These are phyloP conservation scores for Trematocara unimaculatum DNA, from an alignment of 2,113 vertebrate genomes.

Conservation along the genomic window DNA sequence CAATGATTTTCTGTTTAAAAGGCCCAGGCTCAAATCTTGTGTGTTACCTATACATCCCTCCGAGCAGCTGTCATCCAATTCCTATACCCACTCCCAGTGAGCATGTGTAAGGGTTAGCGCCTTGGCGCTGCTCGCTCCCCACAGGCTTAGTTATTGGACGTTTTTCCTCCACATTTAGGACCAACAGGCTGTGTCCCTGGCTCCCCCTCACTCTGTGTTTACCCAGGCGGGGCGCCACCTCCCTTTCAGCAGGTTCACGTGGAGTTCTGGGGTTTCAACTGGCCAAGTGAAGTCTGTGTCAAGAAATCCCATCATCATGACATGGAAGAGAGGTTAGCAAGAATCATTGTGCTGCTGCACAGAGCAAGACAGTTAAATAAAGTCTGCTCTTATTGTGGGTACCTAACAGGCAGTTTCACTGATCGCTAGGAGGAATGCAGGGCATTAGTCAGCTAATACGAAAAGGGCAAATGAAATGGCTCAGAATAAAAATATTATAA, in stretches of 20 bases:
- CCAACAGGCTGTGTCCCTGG: conserved; percentile 42
- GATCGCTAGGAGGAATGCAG: conserved; percentile 2
- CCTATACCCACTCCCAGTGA: neutral
- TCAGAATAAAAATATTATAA: conserved; percentile 29
- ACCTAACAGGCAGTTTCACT: neutral
- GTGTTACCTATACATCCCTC: conserved; percentile 22
- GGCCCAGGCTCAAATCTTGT: neutral
- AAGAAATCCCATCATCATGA: conserved; percentile 53
- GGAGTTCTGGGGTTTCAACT: conserved; percentile 48
- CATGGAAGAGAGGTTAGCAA: neutral
- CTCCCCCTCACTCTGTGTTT: conserved; percentile 42
- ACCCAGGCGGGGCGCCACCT: conserved; percentile 45
- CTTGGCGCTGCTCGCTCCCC: conserved; percentile 26
- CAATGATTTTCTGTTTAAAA: conserved; percentile 22
- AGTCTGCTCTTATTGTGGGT: neutral
- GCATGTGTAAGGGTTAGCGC: conserved; percentile 5
- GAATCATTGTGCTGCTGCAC: neutral
- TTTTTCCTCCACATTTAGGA: conserved; percentile 49
- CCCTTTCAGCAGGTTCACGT: conserved; percentile 57
- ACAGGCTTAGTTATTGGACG: conserved; percentile 35
- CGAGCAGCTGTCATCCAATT: conserved; percentile 16
- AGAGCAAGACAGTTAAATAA: neutral
- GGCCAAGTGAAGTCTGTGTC: conserved; percentile 19
- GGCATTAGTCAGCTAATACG: neutral
- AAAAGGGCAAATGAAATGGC: conserved; percentile 14